Conservation (phyloP, 2,113 vertebrate genomes). For the Dicaeum eximium region DNA sequence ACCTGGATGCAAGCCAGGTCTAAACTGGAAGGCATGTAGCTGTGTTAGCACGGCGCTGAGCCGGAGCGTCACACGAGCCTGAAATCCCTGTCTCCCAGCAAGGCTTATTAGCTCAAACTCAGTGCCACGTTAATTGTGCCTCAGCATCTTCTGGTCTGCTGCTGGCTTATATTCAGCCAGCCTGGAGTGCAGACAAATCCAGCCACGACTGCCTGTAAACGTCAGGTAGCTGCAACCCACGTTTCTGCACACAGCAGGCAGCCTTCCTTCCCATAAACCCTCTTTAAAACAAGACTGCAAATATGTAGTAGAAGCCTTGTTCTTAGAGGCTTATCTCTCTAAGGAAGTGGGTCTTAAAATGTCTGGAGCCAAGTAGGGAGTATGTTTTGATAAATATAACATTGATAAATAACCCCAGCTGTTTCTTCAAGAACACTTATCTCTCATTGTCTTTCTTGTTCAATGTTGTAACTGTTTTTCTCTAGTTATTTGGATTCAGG, state of each 20-base stretch:
- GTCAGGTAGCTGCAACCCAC: background rate
- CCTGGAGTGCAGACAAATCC: background rate
- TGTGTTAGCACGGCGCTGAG: slow-evolving; percentile 10
- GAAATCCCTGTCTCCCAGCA: slow-evolving; percentile 30
- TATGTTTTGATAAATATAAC: background rate
- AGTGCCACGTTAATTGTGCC: slow-evolving; percentile 25
- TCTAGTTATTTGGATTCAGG: background rate
- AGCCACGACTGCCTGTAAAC: background rate
- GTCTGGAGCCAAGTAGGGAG: background rate
- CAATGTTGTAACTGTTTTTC: background rate
- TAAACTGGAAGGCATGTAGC: slow-evolving; percentile 15
- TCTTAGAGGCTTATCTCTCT: background rate
- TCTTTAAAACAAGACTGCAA: background rate
- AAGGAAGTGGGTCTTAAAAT: background rate
- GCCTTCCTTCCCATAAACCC: background rate
- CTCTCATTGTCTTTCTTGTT: background rate
- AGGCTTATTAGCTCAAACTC: slow-evolving; percentile 35
- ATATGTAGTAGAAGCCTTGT: background rate
- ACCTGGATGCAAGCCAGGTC: slow-evolving; percentile 29
- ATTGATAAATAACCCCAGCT: background rate
- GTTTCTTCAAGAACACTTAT: background rate
- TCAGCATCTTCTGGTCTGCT: slow-evolving; percentile 1
- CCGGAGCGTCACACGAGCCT: background rate
- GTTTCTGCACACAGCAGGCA: background rate
- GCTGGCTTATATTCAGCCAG: background rate